A percentile compares a stretch with the other conserved stretches of the same genome.
Conservation (phyloP, 2,113 vertebrate species). For the Acanthisitta chloris region DNA sequence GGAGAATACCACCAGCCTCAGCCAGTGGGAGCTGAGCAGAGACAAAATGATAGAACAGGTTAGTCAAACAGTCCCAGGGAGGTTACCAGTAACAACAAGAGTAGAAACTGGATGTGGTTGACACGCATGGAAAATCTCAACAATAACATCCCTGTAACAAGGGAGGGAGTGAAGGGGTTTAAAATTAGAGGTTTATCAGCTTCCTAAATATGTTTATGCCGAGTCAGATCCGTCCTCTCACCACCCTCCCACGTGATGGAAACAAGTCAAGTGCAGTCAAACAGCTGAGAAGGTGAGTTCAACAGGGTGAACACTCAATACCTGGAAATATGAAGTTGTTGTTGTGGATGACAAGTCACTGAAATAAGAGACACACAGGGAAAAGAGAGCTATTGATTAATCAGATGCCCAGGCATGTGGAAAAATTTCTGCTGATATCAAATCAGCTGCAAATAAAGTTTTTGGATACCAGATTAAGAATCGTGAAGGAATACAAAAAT, state of each 20-base stretch:
- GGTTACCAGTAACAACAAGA: neutral
- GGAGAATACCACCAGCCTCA: neutral
- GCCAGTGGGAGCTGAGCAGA: fast-evolving
- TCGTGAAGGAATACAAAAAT: neutral
- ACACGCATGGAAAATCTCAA: neutral
- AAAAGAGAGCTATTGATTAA: neutral
- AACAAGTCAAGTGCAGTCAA: neutral
- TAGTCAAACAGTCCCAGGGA: neutral
- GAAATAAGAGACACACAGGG: neutral
- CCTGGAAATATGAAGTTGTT: neutral
- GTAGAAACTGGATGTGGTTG: neutral
- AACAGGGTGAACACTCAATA: neutral
- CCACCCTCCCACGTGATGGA: neutral
- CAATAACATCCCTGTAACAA: neutral
- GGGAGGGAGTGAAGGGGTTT: neutral
- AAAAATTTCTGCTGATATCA: neutral
- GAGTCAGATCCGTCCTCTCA: fast-evolving
- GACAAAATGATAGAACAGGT: neutral
- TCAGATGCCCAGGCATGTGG: too few relatives aligned
- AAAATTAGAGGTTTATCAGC: neutral
- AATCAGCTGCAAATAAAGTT: neutral
- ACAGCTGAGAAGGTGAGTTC: neutral
- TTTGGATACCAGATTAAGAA: neutral
- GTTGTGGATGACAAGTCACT: neutral
- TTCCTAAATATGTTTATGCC: neutral